phyloP scores from a whole-genome alignment of 1,140 invertebrate genomes.

The Micrasema longulum region DNA sequence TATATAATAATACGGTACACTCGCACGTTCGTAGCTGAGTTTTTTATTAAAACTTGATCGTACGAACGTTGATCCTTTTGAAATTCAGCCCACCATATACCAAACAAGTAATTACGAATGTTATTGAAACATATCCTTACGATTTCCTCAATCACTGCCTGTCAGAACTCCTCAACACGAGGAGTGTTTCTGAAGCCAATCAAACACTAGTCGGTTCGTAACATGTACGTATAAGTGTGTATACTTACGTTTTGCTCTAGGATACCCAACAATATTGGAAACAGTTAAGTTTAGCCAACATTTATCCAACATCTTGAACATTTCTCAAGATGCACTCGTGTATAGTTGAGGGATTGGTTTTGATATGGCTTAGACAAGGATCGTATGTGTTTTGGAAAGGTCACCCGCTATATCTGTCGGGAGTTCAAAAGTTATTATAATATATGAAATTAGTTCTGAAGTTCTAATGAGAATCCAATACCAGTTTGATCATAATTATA shows the following conservation, averaged over 20 bases:
- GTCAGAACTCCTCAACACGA: slow-evolving; percentile 46
- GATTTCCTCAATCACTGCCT: slow-evolving; percentile 15
- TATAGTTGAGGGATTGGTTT: slow-evolving; percentile 21
- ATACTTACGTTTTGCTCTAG: no score
- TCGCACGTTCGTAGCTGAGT: no score
- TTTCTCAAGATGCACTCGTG: slow-evolving; percentile 40
- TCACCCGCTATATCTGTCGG: slow-evolving; percentile 17
- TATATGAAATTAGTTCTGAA: no score
- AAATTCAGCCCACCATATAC: not conserved
- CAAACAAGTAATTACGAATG: slow-evolving; percentile 34
- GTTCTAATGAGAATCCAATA: no score
- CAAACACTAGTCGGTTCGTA: slow-evolving; percentile 43
- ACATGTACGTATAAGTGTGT: not conserved
- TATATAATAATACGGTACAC: no score
- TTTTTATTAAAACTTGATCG: no score
- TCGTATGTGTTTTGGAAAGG: slow-evolving; percentile 40
- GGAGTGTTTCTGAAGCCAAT: slow-evolving; percentile 48
- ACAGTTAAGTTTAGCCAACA: slow-evolving; percentile 31
- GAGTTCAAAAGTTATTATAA: not conserved
- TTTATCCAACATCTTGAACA: slow-evolving; percentile 42
- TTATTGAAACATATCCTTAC: slow-evolving; percentile 44
- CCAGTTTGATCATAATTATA: no score
- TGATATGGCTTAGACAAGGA: slow-evolving; percentile 36
- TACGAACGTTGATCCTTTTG: no score
- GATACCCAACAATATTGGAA: slow-evolving; percentile 40